phyloP scores from a whole-genome alignment of 2,797 vertebrate species.

The Scolopax bukidnonensis region DNA sequence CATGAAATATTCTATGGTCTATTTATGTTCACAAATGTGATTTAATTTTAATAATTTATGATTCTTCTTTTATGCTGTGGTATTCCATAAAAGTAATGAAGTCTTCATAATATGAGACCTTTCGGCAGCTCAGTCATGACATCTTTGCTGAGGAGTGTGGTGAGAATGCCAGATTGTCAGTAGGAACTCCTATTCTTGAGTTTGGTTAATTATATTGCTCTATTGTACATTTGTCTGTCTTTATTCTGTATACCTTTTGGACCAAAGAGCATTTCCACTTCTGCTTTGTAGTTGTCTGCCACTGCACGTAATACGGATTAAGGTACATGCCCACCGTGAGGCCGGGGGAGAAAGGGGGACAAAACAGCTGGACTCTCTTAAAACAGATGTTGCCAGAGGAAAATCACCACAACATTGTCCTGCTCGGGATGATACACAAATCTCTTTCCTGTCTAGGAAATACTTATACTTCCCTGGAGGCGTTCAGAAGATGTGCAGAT shows the following conservation, averaged over 20 bases:
- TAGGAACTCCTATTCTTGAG: neutral
- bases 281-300: neutral
- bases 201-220: neutral
- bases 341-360: no score
- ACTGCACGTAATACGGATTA: neutral
- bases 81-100: neutral
- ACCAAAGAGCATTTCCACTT: neutral
- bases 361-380: neutral
- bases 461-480: neutral
- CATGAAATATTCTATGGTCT: neutral
- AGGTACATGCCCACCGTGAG: neutral
- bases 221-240: fast-evolving
- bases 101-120: neutral
- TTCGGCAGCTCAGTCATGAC: neutral
- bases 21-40: neutral
- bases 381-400: neutral
- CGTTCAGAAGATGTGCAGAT: neutral
- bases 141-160: neutral
- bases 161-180: neutral
- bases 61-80: neutral
- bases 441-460: neutral
- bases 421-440: neutral
- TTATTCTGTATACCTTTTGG: neutral
- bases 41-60: neutral
- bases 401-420: neutral